Base-by-base conservation (phyloP, 2,888 invertebrate species). In the Agriopis aurantiaria region DNA sequence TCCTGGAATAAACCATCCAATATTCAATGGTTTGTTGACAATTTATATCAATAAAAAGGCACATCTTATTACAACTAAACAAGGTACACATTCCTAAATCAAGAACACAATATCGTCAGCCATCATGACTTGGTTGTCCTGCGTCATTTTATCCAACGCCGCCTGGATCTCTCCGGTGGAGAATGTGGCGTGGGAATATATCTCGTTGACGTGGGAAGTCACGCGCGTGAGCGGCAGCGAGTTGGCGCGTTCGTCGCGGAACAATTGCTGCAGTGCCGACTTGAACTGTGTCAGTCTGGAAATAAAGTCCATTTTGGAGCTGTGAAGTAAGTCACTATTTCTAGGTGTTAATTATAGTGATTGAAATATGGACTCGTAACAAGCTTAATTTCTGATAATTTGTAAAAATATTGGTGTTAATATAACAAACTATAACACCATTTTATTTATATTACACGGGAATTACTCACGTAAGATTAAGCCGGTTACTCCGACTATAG, bases 51-150 rank as follows among this genome's bases (percentile, higher is more conserved):
- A 55, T 40, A 40, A 46, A 58, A 58, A 60, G 33, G 49, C 60
- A 60, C 48, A 59, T 40, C 60, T 49, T 40, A 49, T 40, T 60
- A 49, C 43, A 41, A 40, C 48, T 33, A 10, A 40, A 60, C 51
- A 40, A 49, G 49, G 40, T 51, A 40, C 60, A 41, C 8, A 57
- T 57, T 57, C 59, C 33, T 59, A 59, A 59, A 51, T 64, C 41
- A 57, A 57, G 43, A 57, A 57, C 10, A 57, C 14, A 5, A 57
- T 57, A 17, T 96, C 97, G 84, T 98, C 98, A 0, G 97, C 96
- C 80, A 98, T 94, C 99, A 99, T 99, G 71, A 99, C 96, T 87
- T 98, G 98, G 92, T 99, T 99, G 76, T 97, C 98, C 49, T 97
- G 96, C 5, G 97, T 97, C 98, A 99, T 98, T 72, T 95, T 95